These are phyloP conservation scores for Psittacula cyanocephala DNA, from an alignment of 2,113 vertebrate genomes.

Conservation along the genomic window DNA sequence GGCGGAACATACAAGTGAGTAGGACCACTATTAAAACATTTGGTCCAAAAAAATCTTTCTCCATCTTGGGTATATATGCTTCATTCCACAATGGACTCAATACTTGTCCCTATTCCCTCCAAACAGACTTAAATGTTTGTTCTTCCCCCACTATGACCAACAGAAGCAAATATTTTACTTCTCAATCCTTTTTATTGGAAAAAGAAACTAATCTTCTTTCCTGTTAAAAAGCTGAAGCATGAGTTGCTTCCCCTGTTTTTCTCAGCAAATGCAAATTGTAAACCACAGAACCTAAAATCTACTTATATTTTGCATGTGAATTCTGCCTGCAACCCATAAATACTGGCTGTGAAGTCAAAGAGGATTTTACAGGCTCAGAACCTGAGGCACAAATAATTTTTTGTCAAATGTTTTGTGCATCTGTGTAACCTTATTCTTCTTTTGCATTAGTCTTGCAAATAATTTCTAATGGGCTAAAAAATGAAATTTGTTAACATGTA, in stretches of 20 bases:
- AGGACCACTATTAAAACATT: neutral
- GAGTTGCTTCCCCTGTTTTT: neutral
- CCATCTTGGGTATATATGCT: neutral
- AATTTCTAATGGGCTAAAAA: neutral
- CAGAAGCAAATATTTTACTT: neutral
- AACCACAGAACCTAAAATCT: slow-evolving; percentile 15
- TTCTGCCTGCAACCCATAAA: neutral
- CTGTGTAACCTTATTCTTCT: neutral
- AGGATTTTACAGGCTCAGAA: neutral
- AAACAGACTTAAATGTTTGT: neutral
- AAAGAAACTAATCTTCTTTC: neutral
- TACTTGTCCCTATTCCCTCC: neutral
- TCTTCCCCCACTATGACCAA: neutral
- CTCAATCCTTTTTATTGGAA: neutral
- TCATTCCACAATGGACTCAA: neutral
- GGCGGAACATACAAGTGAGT: neutral
- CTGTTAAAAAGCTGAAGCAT: neutral
- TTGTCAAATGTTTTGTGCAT: neutral
- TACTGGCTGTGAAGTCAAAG: neutral
- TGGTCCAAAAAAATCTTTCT: neutral
- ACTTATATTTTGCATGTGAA: neutral
- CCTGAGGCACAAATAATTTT: neutral
- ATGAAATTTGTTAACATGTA: neutral
- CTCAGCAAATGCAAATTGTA: neutral
- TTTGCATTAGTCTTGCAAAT: neutral